Evolutionary conservation across 2,888 invertebrate species (phyloP).

Genomic region (Lithophane semibrunnea): DNA sequence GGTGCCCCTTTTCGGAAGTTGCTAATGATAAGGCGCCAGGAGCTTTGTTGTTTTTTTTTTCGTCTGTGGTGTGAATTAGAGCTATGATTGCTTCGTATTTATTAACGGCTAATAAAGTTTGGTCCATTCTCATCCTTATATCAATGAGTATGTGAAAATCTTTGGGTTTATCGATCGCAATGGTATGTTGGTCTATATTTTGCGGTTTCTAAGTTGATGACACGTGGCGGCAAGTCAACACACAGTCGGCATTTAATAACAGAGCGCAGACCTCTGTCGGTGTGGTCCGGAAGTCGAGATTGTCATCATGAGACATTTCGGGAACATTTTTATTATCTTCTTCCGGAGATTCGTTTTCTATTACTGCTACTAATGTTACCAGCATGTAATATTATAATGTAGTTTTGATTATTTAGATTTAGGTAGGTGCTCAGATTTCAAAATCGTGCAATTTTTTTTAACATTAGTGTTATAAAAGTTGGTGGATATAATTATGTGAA

Average conservation of each 20-base stretch:
- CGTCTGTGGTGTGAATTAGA: constrained; percentile 78
- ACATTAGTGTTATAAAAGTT: constrained; percentile 48
- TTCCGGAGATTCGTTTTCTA: constrained; percentile 76
- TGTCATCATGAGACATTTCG: constrained; percentile 81
- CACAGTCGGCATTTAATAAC: constrained; percentile 78
- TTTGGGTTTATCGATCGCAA: constrained; percentile 51
- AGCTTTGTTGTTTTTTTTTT: constrained; percentile 82
- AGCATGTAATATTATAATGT: constrained; percentile 62
- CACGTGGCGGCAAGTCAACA: constrained; percentile 78
- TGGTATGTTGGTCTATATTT: constrained; percentile 67
- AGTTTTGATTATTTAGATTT: constrained; percentile 41
- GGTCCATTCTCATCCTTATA: constrained; percentile 67
- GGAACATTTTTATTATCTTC: constrained; percentile 79
- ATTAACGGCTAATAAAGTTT: constrained; percentile 39
- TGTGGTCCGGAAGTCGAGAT: constrained; percentile 88
- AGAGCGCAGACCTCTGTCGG: constrained; percentile 73
- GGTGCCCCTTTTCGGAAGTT: constrained; percentile 86
- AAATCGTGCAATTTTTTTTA: constrained; percentile 61
- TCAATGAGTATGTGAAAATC: constrained; percentile 19
- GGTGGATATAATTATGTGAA: constrained; percentile 23
- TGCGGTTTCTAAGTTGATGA: constrained; percentile 77
- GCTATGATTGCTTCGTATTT: constrained; percentile 66
- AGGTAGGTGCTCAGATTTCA: constrained; percentile 6
- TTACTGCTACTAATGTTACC: constrained; percentile 73
- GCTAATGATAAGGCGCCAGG: constrained; percentile 89